Base-by-base conservation (phyloP, 2,888 invertebrate species). In the Drosophila multiciliata region DNA sequence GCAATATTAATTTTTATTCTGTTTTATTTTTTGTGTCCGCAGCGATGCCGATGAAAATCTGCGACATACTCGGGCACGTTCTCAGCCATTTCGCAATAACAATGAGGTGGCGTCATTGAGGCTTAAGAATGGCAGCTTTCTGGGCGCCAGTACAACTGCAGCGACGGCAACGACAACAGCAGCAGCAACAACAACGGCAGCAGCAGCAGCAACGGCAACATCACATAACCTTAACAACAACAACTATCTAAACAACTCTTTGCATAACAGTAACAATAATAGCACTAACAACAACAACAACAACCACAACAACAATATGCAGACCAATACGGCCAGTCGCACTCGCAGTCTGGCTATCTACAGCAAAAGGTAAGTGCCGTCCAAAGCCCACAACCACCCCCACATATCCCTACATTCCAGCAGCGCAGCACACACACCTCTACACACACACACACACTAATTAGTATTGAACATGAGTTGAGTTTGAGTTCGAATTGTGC, bases 51-150 rank as follows among this genome's bases (percentile, higher is more conserved):
- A 92, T 63, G 82, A 81, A 67, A 90, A 90, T 73, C 68, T 91
- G 59, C 89, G 93, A 40, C 93, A 93, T 78, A 93, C 92, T 3
- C 91, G 93, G 1, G 93, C 93, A 5, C 92, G 93, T 62, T 93
- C 93, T 11, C 93, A 93, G 73, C 93, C 93, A 48, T 93, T 93
- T 67, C 92, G 93, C n/a, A 92, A 93, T 40, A 92, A 92, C 67
- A 92, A 89, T 73, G 85, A 84, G 78, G 65, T 76, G 53, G 67
- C 69, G 0, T 12, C 75, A 9, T 38, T 86, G 59, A 17, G 55
- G 29, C 49, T 71, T 17, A 78, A 75, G 29, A 59, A 49, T 11
- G 75, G 71, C 17, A 42, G 70, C 33, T 67, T 75, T 53, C 36
- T 76, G 54, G 55, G 78, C 29, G 73, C 70, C n/a, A 61, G 75